These are phyloP conservation scores for Lottia gigantea DNA, from an alignment of 2,888 invertebrate genomes.

Conservation along the genomic window DNA sequence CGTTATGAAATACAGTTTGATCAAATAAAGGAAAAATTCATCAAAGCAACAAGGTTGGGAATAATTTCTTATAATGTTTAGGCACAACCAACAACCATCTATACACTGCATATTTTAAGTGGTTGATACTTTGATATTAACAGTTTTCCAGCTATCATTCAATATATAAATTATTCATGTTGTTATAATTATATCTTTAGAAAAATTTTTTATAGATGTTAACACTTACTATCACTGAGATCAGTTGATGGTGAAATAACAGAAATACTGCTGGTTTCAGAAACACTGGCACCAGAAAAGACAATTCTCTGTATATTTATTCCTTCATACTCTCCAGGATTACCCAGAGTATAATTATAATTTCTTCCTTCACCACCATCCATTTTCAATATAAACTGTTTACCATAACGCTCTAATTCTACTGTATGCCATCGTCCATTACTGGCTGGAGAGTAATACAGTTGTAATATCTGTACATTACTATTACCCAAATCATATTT, in stretches of 20 bases:
- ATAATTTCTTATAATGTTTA: too few relatives aligned
- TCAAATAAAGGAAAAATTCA: too few relatives aligned
- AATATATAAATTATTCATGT: too few relatives aligned
- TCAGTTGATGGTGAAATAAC: too few relatives aligned
- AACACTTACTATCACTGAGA: background rate
- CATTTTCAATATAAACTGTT: slow-evolving; percentile 89
- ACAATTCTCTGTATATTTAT: slow-evolving; percentile 78
- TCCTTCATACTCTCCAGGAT: slow-evolving; percentile 32
- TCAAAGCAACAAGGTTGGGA: too few relatives aligned
- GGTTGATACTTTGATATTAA: too few relatives aligned
- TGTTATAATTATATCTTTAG: too few relatives aligned
- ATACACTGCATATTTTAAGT: too few relatives aligned
- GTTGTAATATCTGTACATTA: slow-evolving; percentile 81
- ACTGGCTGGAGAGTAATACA: slow-evolving; percentile 88
- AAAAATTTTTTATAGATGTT: background rate
- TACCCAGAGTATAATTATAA: slow-evolving; percentile 70
- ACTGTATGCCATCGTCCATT: slow-evolving; percentile 98
- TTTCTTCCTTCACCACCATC: slow-evolving; percentile 90
- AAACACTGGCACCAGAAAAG: slow-evolving; percentile 80
- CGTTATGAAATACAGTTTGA: background rate
- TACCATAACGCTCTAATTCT: slow-evolving; percentile 89
- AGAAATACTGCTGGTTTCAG: background rate
- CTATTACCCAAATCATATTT: slow-evolving; percentile 90
- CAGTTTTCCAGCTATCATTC: too few relatives aligned
- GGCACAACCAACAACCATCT: too few relatives aligned